A percentile compares a stretch with the other conserved stretches of the same genome.
Evolutionary conservation across 2,797 vertebrate species (phyloP).

Genomic region (Hozukius guyotensis): DNA sequence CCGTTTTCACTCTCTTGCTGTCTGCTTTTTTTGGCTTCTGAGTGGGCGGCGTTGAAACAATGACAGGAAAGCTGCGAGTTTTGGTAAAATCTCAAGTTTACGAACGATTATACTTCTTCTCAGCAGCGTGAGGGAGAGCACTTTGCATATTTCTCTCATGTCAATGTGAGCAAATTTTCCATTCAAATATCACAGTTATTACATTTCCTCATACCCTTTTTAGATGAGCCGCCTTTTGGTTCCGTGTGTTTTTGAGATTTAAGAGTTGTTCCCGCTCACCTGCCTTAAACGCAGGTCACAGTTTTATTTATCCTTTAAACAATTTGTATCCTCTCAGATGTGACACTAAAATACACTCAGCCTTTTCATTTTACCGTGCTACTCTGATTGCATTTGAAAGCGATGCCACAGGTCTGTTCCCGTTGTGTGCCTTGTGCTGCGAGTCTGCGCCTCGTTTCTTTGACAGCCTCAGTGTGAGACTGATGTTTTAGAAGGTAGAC

Average conservation of each 20-base stretch:
- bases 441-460: constrained; percentile 60
- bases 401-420: constrained; percentile 72
- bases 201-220: constrained; percentile 28
- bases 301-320: constrained; percentile 47
- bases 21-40: constrained; percentile 61
- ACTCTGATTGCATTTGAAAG: constrained; percentile 76
- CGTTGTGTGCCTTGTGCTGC: constrained; percentile 54
- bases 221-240: constrained; percentile 18
- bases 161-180: constrained; percentile 61
- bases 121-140: constrained; percentile 28
- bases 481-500: constrained; percentile 76
- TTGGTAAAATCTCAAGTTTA: constrained; percentile 80
- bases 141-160: constrained; percentile 69
- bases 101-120: constrained; percentile 73
- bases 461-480: constrained; percentile 80
- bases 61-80: constrained; percentile 76
- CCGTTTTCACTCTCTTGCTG: constrained; percentile 71
- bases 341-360: constrained; percentile 46
- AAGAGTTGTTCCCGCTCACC: constrained; percentile 29
- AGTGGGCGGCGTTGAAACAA: constrained; percentile 77
- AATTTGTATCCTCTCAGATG: constrained; percentile 54
- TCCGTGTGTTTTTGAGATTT: constrained; percentile 22
- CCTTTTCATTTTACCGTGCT: constrained; percentile 45
- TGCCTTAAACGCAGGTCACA: constrained; percentile 58
- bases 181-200: constrained; percentile 30